These are phyloP conservation scores for Perca schrenkii DNA, from an alignment of 2,113 vertebrate species.

Conservation along the genomic window DNA sequence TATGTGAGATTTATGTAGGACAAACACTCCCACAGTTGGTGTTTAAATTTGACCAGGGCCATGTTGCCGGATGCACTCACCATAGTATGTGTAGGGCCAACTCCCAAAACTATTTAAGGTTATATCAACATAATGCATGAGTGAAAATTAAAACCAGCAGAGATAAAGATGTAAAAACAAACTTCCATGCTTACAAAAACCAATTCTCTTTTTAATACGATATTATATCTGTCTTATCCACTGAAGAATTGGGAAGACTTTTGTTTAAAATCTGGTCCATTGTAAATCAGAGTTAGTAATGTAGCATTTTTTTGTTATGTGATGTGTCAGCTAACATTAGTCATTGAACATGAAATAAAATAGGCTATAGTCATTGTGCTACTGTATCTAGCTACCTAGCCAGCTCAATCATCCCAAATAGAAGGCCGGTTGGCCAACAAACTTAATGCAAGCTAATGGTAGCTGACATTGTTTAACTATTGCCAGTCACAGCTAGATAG, in stretches of 20 bases:
- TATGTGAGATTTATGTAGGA: constrained; percentile 18
- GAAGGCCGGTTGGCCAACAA: background rate
- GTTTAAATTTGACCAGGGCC: background rate
- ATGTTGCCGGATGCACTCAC: background rate
- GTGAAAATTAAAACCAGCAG: constrained; percentile 8
- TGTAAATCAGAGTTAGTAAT: background rate
- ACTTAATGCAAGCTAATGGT: background rate
- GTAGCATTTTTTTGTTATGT: background rate
- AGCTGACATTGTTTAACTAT: background rate
- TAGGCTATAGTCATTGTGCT: background rate
- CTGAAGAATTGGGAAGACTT: background rate
- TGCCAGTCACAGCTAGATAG: too few species aligned
- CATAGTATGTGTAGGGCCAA: background rate
- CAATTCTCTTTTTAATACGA: constrained; percentile 11
- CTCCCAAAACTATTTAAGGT: constrained; percentile 11
- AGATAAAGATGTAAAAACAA: constrained; percentile 24
- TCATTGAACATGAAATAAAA: background rate
- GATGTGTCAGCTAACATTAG: background rate
- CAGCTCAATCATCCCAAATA: background rate
- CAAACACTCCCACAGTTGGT: background rate
- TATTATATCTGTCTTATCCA: constrained; percentile 25
- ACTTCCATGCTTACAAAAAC: constrained; percentile 5
- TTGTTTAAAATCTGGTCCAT: background rate
- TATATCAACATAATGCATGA: background rate
- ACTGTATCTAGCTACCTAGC: background rate